A percentile compares a stretch with the other conserved stretches of the same genome.
Evolutionary conservation across 2,888 invertebrate genomes (phyloP).

Genomic region (Platycnemis pennipes): DNA sequence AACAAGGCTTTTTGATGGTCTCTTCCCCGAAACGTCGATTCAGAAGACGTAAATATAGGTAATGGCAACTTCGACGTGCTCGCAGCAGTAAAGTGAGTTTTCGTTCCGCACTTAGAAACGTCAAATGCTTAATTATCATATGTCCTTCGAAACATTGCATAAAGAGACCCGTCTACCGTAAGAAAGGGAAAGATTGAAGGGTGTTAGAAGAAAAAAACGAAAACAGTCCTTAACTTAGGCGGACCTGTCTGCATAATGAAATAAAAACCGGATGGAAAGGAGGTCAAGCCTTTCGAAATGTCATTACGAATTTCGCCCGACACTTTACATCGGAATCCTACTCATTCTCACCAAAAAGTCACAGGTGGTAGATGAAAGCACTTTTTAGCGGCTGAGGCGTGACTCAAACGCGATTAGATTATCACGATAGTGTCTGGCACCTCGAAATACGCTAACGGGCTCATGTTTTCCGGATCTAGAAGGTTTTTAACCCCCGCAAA

Average conservation of each 20-base stretch:
- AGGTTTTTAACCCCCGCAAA: neutral
- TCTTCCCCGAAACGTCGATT: too few relatives aligned
- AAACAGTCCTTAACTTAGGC: neutral
- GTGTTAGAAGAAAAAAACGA: neutral
- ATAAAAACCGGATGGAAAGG: constrained; percentile 28
- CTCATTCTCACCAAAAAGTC: neutral
- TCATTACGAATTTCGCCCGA: constrained; percentile 26
- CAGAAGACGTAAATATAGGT: too few relatives aligned
- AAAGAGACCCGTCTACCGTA: neutral
- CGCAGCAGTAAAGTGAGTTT: neutral
- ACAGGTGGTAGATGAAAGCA: constrained; percentile 5
- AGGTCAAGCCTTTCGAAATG: constrained; percentile 45
- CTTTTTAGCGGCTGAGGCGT: neutral
- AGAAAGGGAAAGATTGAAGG: neutral
- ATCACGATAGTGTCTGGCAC: too few relatives aligned
- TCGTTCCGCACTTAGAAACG: neutral
- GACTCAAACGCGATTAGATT: neutral
- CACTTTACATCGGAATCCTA: neutral
- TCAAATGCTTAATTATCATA: neutral
- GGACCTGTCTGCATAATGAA: constrained; percentile 22
- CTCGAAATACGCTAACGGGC: neutral
- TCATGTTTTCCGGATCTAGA: neutral
- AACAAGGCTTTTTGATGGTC: too few relatives aligned
- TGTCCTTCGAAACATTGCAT: neutral
- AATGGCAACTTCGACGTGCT: neutral